Evolutionary conservation across 1,140 invertebrate species (phyloP).

Genomic region (Radopholus similis): DNA sequence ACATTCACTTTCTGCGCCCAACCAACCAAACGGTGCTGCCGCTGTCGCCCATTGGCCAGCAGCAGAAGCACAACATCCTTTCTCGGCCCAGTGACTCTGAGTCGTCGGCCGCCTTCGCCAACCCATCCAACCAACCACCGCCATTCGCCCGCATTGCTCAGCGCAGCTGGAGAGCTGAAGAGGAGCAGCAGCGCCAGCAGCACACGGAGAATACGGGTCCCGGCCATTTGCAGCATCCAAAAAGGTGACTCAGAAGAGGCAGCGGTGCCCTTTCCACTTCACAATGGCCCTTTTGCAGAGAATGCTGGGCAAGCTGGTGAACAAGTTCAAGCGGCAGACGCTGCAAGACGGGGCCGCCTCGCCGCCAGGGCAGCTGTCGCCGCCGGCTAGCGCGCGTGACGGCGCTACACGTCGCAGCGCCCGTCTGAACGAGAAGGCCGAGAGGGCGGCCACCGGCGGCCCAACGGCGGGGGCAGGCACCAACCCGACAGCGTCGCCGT

Average conservation of each 20-base stretch:
- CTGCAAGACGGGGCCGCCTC: conserved; percentile 19
- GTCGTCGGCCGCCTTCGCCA: too few relatives aligned
- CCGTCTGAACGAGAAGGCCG: conserved; percentile 16
- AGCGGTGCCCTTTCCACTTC: background rate
- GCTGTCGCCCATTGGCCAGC: too few relatives aligned
- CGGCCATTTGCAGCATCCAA: too few relatives aligned
- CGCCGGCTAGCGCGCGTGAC: background rate
- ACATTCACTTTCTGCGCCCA: too few relatives aligned
- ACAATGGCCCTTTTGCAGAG: background rate
- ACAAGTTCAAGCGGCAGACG: conserved; percentile 32
- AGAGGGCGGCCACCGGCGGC: background rate
- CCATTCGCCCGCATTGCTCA: too few relatives aligned
- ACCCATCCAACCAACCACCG: too few relatives aligned
- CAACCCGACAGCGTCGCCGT: background rate
- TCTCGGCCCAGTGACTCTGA: too few relatives aligned
- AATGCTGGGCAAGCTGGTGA: conserved; percentile 37
- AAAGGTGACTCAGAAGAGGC: background rate
- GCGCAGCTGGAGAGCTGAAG: too few relatives aligned
- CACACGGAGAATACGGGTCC: background rate
- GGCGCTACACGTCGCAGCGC: conserved; percentile 9
- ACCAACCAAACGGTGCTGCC: too few relatives aligned
- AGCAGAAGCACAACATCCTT: too few relatives aligned
- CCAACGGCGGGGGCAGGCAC: too few relatives aligned
- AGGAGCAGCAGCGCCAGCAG: background rate
- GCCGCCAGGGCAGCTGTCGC: conserved; percentile 12